These are phyloP conservation scores for Antechinus flavipes DNA, from an alignment of 2,113 vertebrate genomes.

Conservation along the genomic window DNA sequence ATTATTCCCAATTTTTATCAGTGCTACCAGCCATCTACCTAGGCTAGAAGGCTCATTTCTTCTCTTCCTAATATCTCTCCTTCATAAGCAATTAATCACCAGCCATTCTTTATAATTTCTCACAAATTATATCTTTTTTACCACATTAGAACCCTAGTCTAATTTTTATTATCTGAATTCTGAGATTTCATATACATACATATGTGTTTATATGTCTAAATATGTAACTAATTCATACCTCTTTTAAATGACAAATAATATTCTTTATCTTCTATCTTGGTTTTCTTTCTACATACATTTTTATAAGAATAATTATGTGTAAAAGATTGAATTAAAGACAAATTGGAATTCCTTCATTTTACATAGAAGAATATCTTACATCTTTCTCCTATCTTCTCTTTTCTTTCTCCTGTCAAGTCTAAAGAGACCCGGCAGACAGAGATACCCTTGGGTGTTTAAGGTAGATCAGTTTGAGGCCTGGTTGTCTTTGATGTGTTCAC, in stretches of 20 bases:
- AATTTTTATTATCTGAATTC: neutral
- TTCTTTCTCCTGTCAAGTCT: conserved; percentile 83
- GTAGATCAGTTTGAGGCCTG: conserved; percentile 87
- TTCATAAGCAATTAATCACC: neutral
- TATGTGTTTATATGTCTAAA: neutral
- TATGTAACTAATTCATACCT: conserved; percentile 18
- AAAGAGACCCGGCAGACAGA: conserved; percentile 89
- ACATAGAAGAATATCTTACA: conserved; percentile 85
- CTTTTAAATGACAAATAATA: conserved; percentile 79
- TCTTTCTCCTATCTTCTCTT: conserved; percentile 76
- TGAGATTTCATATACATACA: neutral
- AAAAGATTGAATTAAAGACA: conserved; percentile 79
- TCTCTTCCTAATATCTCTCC: neutral
- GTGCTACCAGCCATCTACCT: neutral
- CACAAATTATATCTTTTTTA: neutral
- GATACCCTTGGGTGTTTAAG: conserved; percentile 91
- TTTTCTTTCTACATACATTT: conserved; percentile 78
- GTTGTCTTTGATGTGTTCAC: conserved; percentile 91
- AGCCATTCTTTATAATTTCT: neutral
- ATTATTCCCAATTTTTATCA: neutral
- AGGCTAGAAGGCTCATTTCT: neutral
- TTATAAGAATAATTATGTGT: conserved; percentile 74
- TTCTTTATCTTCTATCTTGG: conserved; percentile 80
- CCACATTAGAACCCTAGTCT: neutral
- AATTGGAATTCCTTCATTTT: conserved; percentile 83